Percentiles rank a stretch among this genome's conserved stretches.
Evolutionary conservation across 2,113 vertebrate genomes (phyloP).

Genomic region (Mustela lutreola): DNA sequence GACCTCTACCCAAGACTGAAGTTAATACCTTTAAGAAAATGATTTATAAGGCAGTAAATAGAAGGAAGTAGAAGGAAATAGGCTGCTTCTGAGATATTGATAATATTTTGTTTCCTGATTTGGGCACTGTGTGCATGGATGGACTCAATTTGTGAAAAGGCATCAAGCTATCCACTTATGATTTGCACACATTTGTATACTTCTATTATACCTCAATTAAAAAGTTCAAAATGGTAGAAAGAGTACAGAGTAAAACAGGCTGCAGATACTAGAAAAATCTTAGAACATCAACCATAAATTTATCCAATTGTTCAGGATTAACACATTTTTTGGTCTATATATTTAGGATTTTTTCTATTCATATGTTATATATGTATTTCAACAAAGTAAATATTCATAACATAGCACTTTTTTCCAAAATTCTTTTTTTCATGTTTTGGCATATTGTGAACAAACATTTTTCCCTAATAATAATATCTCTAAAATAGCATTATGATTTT

Average conservation of each 20-base stretch:
- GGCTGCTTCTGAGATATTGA: background rate
- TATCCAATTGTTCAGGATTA: background rate
- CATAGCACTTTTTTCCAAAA: background rate
- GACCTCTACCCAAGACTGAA: background rate
- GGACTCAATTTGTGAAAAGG: background rate
- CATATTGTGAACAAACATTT: background rate
- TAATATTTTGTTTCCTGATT: background rate
- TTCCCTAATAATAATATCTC: background rate
- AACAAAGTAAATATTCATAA: background rate
- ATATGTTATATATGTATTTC: background rate
- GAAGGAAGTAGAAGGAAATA: rapidly evolving
- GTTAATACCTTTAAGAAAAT: background rate
- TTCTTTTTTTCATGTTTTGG: background rate
- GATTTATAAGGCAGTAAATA: background rate
- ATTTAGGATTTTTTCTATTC: background rate
- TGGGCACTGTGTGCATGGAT: rapidly evolving
- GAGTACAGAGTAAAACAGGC: background rate
- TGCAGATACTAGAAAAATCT: background rate
- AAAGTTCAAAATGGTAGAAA: background rate
- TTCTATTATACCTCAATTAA: background rate
- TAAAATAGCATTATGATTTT: background rate
- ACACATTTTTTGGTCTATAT: background rate
- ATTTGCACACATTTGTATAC: background rate
- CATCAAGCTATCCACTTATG: background rate
- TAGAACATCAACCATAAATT: background rate